phyloP scores from a whole-genome alignment of 2,797 vertebrate species.

The Hydrolagus colliei region DNA sequence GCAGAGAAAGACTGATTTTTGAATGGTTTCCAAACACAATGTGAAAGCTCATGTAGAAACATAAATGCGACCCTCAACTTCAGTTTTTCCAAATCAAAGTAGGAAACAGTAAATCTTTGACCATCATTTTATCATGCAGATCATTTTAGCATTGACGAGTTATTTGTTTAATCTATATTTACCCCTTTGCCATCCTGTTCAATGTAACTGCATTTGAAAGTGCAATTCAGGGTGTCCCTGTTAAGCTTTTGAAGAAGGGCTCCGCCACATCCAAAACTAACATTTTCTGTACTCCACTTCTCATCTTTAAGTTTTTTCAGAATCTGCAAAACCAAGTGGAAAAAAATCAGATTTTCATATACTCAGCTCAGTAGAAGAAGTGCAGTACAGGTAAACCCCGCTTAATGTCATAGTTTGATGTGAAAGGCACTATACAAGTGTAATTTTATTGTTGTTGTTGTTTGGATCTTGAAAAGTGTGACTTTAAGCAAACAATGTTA shows the following conservation, averaged over 20 bases:
- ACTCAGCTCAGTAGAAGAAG: neutral
- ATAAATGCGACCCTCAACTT: neutral
- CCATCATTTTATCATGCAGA: neutral
- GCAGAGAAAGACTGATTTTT: too few relatives aligned
- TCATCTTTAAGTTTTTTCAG: conserved; percentile 57
- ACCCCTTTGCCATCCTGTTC: conserved; percentile 64
- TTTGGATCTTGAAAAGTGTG: too few relatives aligned
- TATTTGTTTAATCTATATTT: neutral
- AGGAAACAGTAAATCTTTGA: neutral
- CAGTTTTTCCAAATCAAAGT: neutral
- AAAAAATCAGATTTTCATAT: conserved; percentile 8
- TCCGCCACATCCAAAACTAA: conserved; percentile 63
- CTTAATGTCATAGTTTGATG: too few relatives aligned
- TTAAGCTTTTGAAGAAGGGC: conserved; percentile 65
- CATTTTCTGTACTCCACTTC: conserved; percentile 65
- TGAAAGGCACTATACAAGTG: too few relatives aligned
- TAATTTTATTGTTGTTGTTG: too few relatives aligned
- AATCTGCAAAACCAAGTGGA: conserved; percentile 45
- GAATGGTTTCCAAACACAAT: neutral
- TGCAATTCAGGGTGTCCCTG: conserved; percentile 64
- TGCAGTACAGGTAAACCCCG: neutral
- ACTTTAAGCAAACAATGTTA: too few relatives aligned
- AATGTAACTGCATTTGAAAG: conserved; percentile 69
- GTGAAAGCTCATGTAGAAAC: neutral
- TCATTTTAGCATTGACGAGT: neutral